Evolutionary conservation across 1,140 invertebrate genomes (phyloP), one percentile per base, ranked within the genome.

Genomic region (Drosophila nigrodunni): DNA sequence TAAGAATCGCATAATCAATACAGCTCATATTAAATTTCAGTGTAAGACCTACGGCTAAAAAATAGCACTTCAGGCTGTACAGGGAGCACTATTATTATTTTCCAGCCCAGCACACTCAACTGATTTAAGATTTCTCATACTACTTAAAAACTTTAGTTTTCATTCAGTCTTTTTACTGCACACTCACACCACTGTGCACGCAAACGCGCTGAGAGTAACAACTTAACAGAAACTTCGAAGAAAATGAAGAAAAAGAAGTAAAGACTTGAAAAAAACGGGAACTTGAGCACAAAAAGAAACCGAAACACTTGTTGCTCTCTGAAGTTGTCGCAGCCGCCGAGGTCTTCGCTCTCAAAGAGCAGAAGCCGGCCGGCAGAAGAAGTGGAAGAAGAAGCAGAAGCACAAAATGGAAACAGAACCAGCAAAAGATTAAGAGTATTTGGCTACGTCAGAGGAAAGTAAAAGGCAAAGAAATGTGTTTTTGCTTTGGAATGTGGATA

Each of bases 291-390:
- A 71, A 72, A 66, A 86, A 75, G 66, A 70, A 74, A 64, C 54
- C 43, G 55, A 57, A 62, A 77, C 82, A 86, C 82, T 87, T 87
- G 79, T 87, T 86, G 82, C 82, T 82, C 82, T 86, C 80, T 8
- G 37, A 60, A 34, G 30, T 62, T 25, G 70, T 34, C 44, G 8
- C 60, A 67, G 75, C 50, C 52, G 60, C 44, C 44, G 55, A 65
- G 59, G 34, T 78, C 69, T 74, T 66, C 37, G 82, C 76, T 85
- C 83, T 87, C 58, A 64, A 57, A 55, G 68, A 55, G 68, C 44
- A 58, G 35, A 87, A 37, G 83, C 83, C 83, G 83, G 83, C 83
- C 83, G 83, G 83, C 77, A 74, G 61, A 25, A 77, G 68, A 70
- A 75, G 55, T 2, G 3, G 25, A 30, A 30, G 25, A 30, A 3